Base-by-base conservation (phyloP, 2,113 vertebrate species). In the Varanus salvator region DNA sequence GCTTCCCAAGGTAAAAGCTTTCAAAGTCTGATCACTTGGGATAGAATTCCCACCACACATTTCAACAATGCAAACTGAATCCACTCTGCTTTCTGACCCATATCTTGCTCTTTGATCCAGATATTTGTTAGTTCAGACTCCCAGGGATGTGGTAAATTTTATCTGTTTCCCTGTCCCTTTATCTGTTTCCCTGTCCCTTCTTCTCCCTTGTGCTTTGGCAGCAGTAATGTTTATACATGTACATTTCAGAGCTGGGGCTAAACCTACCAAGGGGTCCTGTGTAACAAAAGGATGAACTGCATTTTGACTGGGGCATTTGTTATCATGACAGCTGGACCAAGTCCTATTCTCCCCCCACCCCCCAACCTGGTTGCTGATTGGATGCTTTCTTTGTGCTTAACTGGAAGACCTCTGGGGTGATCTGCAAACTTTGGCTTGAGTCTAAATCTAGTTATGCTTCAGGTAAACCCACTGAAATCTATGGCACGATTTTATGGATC, bases 301-400 rank as follows among this genome's bases (percentile, higher is more conserved):
- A 48, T 44, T 68, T 89, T 77, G 81, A 77, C 23, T 89, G 88
- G 75, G 31, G 77, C 48, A 34, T 66, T 76, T 84, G 80, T 11
- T 89, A 50, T 27, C 21, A 83, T 64, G n/a, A 48, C 80, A 84
- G 19, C 31, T 77, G 57, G 31, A 11, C 34, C 25, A 52, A 29
- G 44, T 80, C 21, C 29, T 31, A 34, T 54, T 54, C 21, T 9
- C 17, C n/a, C 17, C 52, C 8, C 81, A 27, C 2, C 17, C 17
- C 19, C 15, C 66, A 9, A 21, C 68, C 72, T 69, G 66, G 48
- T 38, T 38, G 29, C 31, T 86, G 52, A n/a, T 76, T 50, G 38
- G 72, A 89, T 50, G 64, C 44, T 84, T 84, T 88, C 12, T 27
- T 29, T 21, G 3, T 76, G 57, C 48, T 31, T 8, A 15, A 38